These are phyloP conservation scores for Amblyopsis hoosieri DNA, from an alignment of 2,797 vertebrate genomes.

Conservation along the genomic window DNA sequence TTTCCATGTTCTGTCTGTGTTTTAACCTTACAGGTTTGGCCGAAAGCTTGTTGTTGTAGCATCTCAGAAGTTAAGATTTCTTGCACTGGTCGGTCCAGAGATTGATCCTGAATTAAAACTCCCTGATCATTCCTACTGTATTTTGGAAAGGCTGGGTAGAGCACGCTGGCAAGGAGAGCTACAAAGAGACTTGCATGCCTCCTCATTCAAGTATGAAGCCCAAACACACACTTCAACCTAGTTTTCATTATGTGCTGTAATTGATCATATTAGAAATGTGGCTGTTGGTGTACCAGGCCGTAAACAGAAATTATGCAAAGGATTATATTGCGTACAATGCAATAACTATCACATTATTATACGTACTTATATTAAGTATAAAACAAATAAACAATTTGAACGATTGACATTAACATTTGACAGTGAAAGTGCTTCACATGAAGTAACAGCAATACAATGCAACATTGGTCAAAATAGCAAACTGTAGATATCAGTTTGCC, in stretches of 20 bases:
- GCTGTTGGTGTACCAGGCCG: no score
- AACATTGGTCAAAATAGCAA: no score
- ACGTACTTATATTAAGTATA: no score
- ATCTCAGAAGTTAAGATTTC: slow-evolving; percentile 83
- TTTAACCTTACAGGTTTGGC: slow-evolving; percentile 82
- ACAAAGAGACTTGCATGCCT: slow-evolving; percentile 88
- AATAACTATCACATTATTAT: no score
- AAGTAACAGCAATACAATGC: no score
- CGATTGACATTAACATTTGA: no score
- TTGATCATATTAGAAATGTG: no score
- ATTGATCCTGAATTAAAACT: slow-evolving; percentile 90
- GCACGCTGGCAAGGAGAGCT: slow-evolving; percentile 96
- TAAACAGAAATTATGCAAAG: no score
- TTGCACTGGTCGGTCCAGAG: slow-evolving; percentile 84
- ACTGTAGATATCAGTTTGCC: no score
- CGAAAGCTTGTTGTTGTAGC: slow-evolving; percentile 89
- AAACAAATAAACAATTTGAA: no score
- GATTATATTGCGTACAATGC: no score
- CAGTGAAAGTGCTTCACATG: no score
- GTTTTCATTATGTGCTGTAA: not conserved
- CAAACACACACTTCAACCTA: not conserved
- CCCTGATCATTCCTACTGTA: slow-evolving; percentile 89
- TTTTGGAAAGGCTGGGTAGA: slow-evolving; percentile 90
- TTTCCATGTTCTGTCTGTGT: not conserved
- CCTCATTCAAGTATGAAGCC: slow-evolving; percentile 83